These are phyloP conservation scores for Girardinus metallicus DNA, from an alignment of 2,797 vertebrate species.

Conservation along the genomic window DNA sequence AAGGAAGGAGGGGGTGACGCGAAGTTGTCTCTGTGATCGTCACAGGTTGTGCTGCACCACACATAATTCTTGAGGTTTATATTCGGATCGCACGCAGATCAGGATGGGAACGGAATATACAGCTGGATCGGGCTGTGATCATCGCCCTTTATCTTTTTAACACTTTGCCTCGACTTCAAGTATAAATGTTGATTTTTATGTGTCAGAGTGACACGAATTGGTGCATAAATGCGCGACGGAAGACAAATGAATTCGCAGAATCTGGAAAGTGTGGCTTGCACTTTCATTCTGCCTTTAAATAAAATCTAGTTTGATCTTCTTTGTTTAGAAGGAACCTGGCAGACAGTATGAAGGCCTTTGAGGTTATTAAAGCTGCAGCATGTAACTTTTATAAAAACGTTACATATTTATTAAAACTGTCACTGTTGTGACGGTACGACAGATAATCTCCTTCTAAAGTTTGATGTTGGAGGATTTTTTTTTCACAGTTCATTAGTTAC, in stretches of 20 bases:
- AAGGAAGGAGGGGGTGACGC: slow-evolving; percentile 44
- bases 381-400: too few relatives aligned
- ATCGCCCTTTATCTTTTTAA: neutral
- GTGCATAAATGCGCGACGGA: neutral
- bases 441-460: too few relatives aligned
- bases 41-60: slow-evolving; percentile 38
- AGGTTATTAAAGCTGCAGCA: too few relatives aligned
- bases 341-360: too few relatives aligned
- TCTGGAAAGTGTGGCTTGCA: neutral
- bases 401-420: too few relatives aligned
- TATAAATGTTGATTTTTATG: too few relatives aligned
- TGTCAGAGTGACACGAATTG: neutral
- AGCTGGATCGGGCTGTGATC: slow-evolving; percentile 13
- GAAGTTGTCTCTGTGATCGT: slow-evolving; percentile 54
- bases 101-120: slow-evolving; percentile 18
- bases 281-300: neutral
- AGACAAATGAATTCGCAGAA: neutral
- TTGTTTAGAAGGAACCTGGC: neutral
- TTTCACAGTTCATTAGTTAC: too few relatives aligned
- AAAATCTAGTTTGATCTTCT: neutral
- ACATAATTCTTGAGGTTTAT: slow-evolving; percentile 46
- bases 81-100: slow-evolving; percentile 34
- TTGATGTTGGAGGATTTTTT: too few relatives aligned
- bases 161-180: neutral
- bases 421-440: too few relatives aligned